Evolutionary conservation across 2,113 vertebrate genomes (phyloP), one percentile per base, ranked within the genome.

Genomic region (Sander lucioperca): DNA sequence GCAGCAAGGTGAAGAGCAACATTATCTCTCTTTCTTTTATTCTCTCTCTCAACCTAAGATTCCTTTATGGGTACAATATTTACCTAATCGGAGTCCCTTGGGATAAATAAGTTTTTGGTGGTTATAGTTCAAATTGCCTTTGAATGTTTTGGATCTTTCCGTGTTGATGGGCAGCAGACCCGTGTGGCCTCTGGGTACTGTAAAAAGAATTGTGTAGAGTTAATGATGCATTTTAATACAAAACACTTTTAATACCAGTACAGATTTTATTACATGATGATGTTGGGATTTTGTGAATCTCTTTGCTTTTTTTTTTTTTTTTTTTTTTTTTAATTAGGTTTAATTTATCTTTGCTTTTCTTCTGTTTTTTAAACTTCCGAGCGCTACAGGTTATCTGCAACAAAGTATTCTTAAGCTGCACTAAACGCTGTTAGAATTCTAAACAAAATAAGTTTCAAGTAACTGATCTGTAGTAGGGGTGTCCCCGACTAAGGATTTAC

Each of bases 1-100:
- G 27, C 81, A 89, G 71, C 82, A 93, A 94, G 92, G 94, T 95
- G 70, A 82, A 1, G 64, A 63, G 67, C 39, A 10, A 11, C 39
- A 11, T 43, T 43, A 11, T 43, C 8, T 63, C 30, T 19, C 9
- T 57, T 3, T 14, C 18, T 53, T 61, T 30, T 8, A n/a, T 48
- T 27, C 50, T 47, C 8, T 45, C 9, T 13, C 5, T 64, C 16
- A 7, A 27, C 47, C 19, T 36, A 6, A 54, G 12, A 50, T 21
- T 33, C 25, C n/a, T 62, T 10, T 16, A 53, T 3, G 13, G 19
- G 36, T 19, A 11, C 19, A n/a, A 39, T 21, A 23, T 21, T 58
- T 45, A 23, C 36, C 18, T 65, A 14, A 4, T 9, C 18, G 6
- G 6, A 6, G 19, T 30, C 33, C 45, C 19, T 23, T 33, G 6